These are phyloP conservation scores for Eumeta japonica DNA, from an alignment of 1,140 invertebrate species.

Conservation along the genomic window DNA sequence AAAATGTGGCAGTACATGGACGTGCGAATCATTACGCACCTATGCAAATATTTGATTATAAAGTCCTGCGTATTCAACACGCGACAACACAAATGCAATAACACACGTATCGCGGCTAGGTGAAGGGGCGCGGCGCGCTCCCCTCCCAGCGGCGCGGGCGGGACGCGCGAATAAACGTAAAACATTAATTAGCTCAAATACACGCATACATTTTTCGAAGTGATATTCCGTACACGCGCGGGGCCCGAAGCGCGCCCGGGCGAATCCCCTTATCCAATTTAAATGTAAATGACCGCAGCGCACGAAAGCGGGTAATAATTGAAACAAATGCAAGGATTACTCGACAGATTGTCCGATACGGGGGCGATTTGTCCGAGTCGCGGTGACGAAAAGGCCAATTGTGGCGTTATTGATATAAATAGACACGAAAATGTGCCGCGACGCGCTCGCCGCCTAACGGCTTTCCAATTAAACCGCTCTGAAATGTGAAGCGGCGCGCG, in stretches of 20 bases:
- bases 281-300: conserved; percentile 37
- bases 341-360: conserved; percentile 55
- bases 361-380: conserved; percentile 51
- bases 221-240: conserved; percentile 33
- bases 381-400: conserved; percentile 30
- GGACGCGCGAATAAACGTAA: conserved; percentile 33
- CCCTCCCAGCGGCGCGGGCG: too few species aligned
- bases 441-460: too few species aligned
- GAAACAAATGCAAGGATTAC: conserved; percentile 55
- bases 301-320: conserved; percentile 49
- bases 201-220: conserved; percentile 16
- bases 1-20: too few species aligned
- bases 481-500: too few species aligned
- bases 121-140: too few species aligned
- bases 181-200: conserved; percentile 39
- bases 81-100: too few species aligned
- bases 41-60: conserved; percentile 50
- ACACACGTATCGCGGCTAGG: too few species aligned
- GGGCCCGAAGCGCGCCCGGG: conserved; percentile 8
- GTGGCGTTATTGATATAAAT: conserved; percentile 32
- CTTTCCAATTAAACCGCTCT: too few species aligned
- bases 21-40: conserved; percentile 37
- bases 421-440: conserved; percentile 10
- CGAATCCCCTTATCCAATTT: conserved; percentile 34
- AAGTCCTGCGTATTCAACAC: conserved; percentile 48